Evolutionary conservation across 2,888 invertebrate genomes (phyloP).

Genomic region (Cantharis lateralis): DNA sequence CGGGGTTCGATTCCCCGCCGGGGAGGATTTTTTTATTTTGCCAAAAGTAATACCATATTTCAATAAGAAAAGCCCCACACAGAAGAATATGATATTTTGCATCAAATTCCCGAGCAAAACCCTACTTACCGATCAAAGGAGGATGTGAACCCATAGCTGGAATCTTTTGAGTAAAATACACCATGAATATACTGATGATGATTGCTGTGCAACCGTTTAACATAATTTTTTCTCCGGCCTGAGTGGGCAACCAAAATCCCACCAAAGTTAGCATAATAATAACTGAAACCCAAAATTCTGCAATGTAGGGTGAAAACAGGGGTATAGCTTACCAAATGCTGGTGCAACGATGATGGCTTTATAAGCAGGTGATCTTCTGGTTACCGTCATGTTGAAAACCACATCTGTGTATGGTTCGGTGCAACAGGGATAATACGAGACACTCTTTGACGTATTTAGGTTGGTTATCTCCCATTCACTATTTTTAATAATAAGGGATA

Average conservation of each 20-base stretch:
- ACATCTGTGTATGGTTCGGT: slow-evolving; percentile 61
- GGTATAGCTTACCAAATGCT: slow-evolving; percentile 56
- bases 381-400: slow-evolving; percentile 58
- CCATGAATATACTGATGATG: slow-evolving; percentile 64
- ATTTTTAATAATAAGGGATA: slow-evolving; percentile 46
- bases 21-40: slow-evolving; percentile 5
- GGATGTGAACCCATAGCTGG: slow-evolving; percentile 61
- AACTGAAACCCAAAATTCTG: slow-evolving; percentile 54
- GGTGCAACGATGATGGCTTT: slow-evolving; percentile 67
- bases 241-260: slow-evolving; percentile 69
- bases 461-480: slow-evolving; percentile 60
- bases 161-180: slow-evolving; percentile 66
- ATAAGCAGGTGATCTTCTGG: slow-evolving; percentile 64
- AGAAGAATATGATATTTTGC: too few species aligned
- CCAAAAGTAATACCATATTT: too few species aligned
- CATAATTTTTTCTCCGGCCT: slow-evolving; percentile 68
- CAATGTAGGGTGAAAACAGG: neutral
- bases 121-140: slow-evolving; percentile 60
- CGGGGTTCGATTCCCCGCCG: neutral
- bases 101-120: too few species aligned
- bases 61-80: too few species aligned
- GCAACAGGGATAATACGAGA: slow-evolving; percentile 60
- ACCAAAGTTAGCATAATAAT: slow-evolving; percentile 65
- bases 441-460: slow-evolving; percentile 51
- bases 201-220: slow-evolving; percentile 64